phyloP scores from a whole-genome alignment of 2,797 vertebrate species.

The Lagodon rhomboides region DNA sequence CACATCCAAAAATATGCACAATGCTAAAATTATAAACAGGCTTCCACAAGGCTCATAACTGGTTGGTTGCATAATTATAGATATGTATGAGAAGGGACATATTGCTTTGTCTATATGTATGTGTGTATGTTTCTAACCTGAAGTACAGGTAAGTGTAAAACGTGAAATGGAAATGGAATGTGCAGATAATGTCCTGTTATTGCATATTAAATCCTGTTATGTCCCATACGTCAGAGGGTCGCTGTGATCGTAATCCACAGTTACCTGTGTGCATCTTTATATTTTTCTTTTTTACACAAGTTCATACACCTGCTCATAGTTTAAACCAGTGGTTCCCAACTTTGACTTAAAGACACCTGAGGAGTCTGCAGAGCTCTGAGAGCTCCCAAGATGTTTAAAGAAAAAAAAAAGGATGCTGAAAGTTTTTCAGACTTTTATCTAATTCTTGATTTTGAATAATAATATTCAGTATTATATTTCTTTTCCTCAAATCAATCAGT shows the following conservation, averaged over 20 bases:
- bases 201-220: background rate
- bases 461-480: background rate
- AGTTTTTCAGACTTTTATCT: background rate
- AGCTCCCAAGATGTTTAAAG: background rate
- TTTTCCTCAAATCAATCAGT: background rate
- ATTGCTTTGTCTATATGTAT: too few species aligned
- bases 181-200: background rate
- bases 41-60: background rate
- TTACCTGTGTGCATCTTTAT: background rate
- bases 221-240: background rate
- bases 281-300: background rate
- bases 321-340: background rate
- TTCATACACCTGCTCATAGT: background rate
- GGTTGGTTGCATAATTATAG: background rate
- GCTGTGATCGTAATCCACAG: background rate
- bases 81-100: background rate
- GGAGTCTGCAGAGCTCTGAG: background rate
- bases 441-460: background rate
- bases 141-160: background rate
- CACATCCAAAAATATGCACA: background rate
- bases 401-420: background rate
- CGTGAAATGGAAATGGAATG: background rate
- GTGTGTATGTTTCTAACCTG: background rate
- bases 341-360: background rate
- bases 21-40: background rate